Percentiles rank a stretch among this genome's conserved stretches.
phyloP scores from a whole-genome alignment of 2,113 vertebrate genomes.

The Anarhynchus alexandrinus region DNA sequence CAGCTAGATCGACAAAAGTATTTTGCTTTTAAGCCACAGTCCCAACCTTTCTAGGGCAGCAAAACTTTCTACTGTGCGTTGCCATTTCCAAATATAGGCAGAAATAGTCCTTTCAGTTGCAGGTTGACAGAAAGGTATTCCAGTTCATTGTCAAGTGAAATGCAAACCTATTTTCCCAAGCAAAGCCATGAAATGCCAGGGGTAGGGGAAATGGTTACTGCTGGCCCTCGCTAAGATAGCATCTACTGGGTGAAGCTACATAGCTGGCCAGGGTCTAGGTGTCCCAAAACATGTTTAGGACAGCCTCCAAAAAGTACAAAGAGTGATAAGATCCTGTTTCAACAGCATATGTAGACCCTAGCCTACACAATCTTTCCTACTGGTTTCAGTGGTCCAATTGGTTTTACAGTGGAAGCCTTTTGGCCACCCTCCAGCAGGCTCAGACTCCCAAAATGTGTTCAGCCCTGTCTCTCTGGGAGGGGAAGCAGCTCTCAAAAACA shows the following conservation, averaged over 20 bases:
- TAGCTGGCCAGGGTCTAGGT: neutral
- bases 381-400: neutral
- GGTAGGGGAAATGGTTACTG: neutral
- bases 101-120: neutral
- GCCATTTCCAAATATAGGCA: neutral
- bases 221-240: neutral
- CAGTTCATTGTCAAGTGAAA: neutral
- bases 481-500: neutral
- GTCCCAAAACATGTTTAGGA: rapidly evolving
- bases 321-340: neutral
- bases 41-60: neutral
- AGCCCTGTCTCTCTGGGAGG: neutral
- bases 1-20: neutral
- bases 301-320: neutral
- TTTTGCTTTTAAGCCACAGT: neutral
- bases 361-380: neutral
- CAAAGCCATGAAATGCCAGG: neutral
- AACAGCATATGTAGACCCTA: neutral
- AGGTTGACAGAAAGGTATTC: neutral
- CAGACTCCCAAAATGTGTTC: neutral
- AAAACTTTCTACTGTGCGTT: neutral
- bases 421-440: neutral
- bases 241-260: neutral
- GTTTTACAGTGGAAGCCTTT: neutral
- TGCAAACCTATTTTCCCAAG: neutral